Evolutionary conservation across 1,140 invertebrate genomes (phyloP), one percentile per base, ranked within the genome.

Genomic region (Nephila pilipes): DNA sequence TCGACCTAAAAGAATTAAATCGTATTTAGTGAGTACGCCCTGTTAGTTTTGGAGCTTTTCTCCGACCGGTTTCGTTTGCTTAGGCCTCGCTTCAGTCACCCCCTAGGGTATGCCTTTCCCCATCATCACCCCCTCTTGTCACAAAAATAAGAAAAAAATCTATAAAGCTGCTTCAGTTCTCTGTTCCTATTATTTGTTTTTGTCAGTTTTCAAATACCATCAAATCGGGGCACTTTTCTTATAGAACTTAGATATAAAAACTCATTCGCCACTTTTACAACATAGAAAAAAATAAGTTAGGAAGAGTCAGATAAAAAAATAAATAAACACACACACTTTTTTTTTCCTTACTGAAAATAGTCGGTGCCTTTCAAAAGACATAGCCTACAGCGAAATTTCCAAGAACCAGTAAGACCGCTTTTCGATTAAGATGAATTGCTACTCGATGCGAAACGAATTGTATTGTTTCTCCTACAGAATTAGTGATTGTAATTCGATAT

Each of bases 41-140:
- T 92, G 90, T 92, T 92, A 57, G 90, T 92, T 92, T 92, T 69
- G 69, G 38, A 63, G 25, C 75, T 92, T 63, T 65, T 85, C 90
- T 29, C 81, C 58, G 81, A 92, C 90, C 90, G 90, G 90, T 92
- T 92, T 85, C 90, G 58, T 92, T 85, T 91, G 89, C 32, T 91
- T 79, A 60, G 89, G 79, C 38, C 89, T 89, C 69, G 36, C 32
- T 85, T 32, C 32, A 8, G 57, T 57, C 81, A 69, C 38, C 90
- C 90, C 81, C 81, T 32, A 54, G 89, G 75, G 79, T n/a, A 57
- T n/a, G n/a, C 32, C 32, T 38, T 0, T 46, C 69, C 54, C 54
- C 79, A 46, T 18, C 79, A 1, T 18, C 65, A 20, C 55, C 79
- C 20, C 69, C 29, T n/a, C 57, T 46, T 46, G 54, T 1, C 20